Conservation (phyloP, 2,797 vertebrate genomes). For the Dromococcyx pavoninus region DNA sequence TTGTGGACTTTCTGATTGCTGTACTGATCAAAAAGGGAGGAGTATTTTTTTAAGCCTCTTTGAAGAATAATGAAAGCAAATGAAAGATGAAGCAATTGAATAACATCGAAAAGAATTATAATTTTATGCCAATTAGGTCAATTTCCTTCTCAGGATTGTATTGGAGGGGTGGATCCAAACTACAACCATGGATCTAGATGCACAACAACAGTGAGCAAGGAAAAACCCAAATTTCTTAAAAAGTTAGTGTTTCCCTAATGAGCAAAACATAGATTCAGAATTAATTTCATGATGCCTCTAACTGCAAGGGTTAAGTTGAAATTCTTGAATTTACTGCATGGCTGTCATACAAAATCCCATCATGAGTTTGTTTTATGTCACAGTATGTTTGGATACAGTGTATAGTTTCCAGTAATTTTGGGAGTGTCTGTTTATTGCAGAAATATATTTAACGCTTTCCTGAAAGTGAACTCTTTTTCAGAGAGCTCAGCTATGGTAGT, state of each 20-base stretch:
- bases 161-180: background rate
- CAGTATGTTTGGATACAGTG: too few species aligned
- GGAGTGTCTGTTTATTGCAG: background rate
- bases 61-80: conserved; percentile 52
- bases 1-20: background rate
- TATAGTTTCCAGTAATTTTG: background rate
- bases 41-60: conserved; percentile 14
- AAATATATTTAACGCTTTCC: background rate
- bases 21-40: conserved; percentile 24
- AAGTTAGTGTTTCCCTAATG: background rate
- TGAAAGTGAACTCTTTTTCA: background rate
- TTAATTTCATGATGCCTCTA: background rate
- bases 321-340: background rate
- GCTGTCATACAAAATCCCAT: background rate
- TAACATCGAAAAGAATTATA: conserved; percentile 23
- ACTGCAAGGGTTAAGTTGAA: background rate
- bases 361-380: background rate
- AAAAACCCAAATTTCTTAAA: background rate
- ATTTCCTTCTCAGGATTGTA: background rate
- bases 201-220: background rate
- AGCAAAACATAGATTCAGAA: background rate
- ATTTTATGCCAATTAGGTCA: background rate
- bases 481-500: background rate
- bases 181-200: background rate
- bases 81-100: conserved; percentile 3